These are phyloP conservation scores for Phrynocephalus vlangalii DNA, from an alignment of 2,797 vertebrate genomes.

Conservation along the genomic window DNA sequence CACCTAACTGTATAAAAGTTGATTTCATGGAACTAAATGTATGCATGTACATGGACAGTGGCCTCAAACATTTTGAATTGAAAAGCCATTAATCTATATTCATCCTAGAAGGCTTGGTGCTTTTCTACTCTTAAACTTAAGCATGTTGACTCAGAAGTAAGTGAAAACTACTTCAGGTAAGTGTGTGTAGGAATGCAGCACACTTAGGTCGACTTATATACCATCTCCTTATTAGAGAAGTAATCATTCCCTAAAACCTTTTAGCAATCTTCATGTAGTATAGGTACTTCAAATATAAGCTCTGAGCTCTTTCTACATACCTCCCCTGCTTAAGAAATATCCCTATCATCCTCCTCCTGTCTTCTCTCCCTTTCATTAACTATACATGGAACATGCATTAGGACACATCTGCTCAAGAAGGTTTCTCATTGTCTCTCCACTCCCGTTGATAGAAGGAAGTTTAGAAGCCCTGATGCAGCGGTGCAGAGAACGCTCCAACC, in stretches of 20 bases:
- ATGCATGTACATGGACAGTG: not conserved
- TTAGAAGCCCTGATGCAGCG: slow-evolving; percentile 71
- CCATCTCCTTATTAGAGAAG: not conserved
- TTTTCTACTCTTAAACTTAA: not conserved
- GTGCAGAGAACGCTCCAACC: slow-evolving; percentile 68
- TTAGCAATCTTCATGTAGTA: slow-evolving; percentile 24
- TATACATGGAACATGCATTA: slow-evolving; percentile 42
- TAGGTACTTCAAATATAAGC: not conserved
- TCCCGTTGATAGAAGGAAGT: slow-evolving; percentile 70
- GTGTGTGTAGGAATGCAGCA: not conserved
- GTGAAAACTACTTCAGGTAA: slow-evolving; percentile 16
- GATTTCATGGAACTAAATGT: not conserved
- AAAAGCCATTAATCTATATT: slow-evolving; percentile 8
- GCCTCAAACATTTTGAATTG: not conserved
- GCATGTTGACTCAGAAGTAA: slow-evolving; percentile 8
- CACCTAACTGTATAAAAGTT: fast-evolving
- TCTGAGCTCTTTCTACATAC: slow-evolving; percentile 31
- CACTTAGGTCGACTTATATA: not conserved
- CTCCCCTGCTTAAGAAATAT: slow-evolving; percentile 19
- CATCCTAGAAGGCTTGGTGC: not conserved
- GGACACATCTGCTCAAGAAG: slow-evolving; percentile 47
- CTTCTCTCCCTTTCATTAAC: slow-evolving; percentile 34
- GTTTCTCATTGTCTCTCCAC: slow-evolving; percentile 69
- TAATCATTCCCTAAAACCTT: not conserved
- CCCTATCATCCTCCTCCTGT: slow-evolving; percentile 26